Percentiles rank a stretch among this genome's conserved stretches.
These are phyloP conservation scores for Zygogramma bicolorata DNA, from an alignment of 2,888 invertebrate genomes.

Conservation along the genomic window DNA sequence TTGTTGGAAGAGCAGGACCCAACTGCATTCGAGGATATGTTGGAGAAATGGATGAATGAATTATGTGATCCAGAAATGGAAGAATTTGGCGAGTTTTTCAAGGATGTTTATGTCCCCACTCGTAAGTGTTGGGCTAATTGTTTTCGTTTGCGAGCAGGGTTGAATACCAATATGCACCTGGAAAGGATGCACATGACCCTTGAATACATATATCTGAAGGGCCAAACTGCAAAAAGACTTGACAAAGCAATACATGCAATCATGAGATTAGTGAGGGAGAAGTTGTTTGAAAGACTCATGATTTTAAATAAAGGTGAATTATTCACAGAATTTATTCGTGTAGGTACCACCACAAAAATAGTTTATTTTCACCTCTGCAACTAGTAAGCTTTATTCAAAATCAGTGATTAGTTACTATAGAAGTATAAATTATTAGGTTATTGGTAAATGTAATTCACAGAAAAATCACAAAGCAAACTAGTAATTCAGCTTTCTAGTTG, in stretches of 20 bases:
- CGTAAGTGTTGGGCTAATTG: constrained; percentile 42
- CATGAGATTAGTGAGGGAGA: constrained; percentile 48
- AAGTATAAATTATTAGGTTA: no score
- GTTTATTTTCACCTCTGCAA: no score
- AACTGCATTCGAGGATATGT: constrained; percentile 32
- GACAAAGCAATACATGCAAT: constrained; percentile 47
- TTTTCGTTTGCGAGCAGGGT: constrained; percentile 32
- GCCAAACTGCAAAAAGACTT: constrained; percentile 44
- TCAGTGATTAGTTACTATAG: no score
- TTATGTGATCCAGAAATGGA: constrained; percentile 18
- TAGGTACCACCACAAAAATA: no score
- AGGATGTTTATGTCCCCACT: constrained; percentile 28
- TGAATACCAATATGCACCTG: constrained; percentile 36
- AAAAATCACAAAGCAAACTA: no score
- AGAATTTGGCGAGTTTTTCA: constrained; percentile 41
- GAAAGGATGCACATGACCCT: constrained; percentile 36
- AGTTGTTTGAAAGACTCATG: constrained; percentile 45
- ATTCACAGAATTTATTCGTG: no score
- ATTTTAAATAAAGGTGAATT: constrained; percentile 49
- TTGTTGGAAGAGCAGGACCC: constrained; percentile 39
- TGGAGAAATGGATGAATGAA: constrained; percentile 28
- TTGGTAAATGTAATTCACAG: no score
- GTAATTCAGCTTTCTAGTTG: no score
- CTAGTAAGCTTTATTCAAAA: no score
- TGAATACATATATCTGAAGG: constrained; percentile 47